Conservation (phyloP, 1,140 invertebrate species). For the Psilanteris sp. region DNA sequence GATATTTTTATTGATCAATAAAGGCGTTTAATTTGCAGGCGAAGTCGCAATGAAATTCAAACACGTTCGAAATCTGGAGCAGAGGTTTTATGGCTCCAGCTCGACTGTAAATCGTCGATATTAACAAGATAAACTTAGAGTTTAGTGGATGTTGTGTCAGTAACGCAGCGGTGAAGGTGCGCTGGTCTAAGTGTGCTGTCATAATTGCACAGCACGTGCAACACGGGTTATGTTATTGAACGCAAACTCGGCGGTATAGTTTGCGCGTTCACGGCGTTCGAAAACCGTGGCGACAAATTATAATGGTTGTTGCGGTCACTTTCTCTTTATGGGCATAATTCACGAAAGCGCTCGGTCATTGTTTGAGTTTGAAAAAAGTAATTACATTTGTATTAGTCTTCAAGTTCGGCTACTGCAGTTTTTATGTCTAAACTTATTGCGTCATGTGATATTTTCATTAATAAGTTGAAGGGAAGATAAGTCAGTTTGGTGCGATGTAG, state of each 20-base stretch:
- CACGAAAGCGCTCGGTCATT: slow-evolving; percentile 17
- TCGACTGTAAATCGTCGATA: slow-evolving; percentile 19
- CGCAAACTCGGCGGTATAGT: slow-evolving; percentile 10
- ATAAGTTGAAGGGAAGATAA: too few species aligned
- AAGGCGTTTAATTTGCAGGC: slow-evolving; percentile 40
- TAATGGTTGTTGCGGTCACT: slow-evolving; percentile 34
- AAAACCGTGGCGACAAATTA: slow-evolving; percentile 43
- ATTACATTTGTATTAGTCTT: too few species aligned
- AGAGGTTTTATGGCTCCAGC: slow-evolving; percentile 21
- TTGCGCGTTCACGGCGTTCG: slow-evolving; percentile 19
- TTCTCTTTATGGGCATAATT: slow-evolving; percentile 44
- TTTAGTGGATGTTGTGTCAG: slow-evolving; percentile 28
- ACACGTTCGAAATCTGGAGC: slow-evolving; percentile 29
- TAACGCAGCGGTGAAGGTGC: slow-evolving; percentile 2
- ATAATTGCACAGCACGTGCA: slow-evolving; percentile 39
- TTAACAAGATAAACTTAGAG: slow-evolving; percentile 12
- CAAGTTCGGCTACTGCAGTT: too few species aligned
- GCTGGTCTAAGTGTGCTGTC: slow-evolving; percentile 11
- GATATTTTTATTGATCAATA: slow-evolving; percentile 55
- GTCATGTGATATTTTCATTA: too few species aligned
- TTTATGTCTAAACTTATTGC: too few species aligned
- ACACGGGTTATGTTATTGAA: slow-evolving; percentile 40
- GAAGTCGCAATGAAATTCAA: slow-evolving; percentile 29
- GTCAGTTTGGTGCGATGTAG: too few species aligned
- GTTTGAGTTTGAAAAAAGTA: too few species aligned